Percentiles rank a stretch among this genome's conserved stretches.
Evolutionary conservation across 2,797 vertebrate species (phyloP).

Genomic region (Acrossocheilus wenchowensis): DNA sequence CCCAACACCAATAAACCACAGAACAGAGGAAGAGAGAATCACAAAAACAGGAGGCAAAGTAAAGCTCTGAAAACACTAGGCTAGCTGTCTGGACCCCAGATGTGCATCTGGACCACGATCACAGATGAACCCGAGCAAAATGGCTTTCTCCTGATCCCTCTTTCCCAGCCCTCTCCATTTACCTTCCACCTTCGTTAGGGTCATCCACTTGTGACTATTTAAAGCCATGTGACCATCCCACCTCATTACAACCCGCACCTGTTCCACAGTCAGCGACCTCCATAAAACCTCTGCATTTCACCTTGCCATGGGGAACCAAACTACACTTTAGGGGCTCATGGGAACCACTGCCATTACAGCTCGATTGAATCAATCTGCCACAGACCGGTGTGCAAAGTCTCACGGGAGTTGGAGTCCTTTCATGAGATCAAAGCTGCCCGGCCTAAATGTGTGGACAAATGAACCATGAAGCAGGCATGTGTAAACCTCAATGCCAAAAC

Average conservation of each 20-base stretch:
- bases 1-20: conserved; percentile 2
- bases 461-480: conserved; percentile 65
- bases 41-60: conserved; percentile 22
- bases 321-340: conserved; percentile 60
- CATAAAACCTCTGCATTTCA: conserved; percentile 57
- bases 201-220: conserved; percentile 6
- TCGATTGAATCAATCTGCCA: conserved; percentile 59
- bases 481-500: conserved; percentile 57
- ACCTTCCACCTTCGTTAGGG: neutral
- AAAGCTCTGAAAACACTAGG: conserved; percentile 10
- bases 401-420: conserved; percentile 61
- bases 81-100: conserved; percentile 72
- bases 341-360: conserved; percentile 59
- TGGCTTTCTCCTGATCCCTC: conserved; percentile 61
- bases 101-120: conserved; percentile 70
- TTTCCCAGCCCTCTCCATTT: conserved; percentile 39
- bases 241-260: conserved; percentile 61
- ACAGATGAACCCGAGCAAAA: conserved; percentile 66
- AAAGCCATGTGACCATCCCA: conserved; percentile 3
- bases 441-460: conserved; percentile 55
- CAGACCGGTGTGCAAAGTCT: conserved; percentile 51
- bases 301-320: conserved; percentile 55
- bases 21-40: conserved; percentile 20
- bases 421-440: conserved; percentile 65
- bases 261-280: conserved; percentile 62